phyloP scores from a whole-genome alignment of 2,113 vertebrate species.

The Rissa tridactyla region DNA sequence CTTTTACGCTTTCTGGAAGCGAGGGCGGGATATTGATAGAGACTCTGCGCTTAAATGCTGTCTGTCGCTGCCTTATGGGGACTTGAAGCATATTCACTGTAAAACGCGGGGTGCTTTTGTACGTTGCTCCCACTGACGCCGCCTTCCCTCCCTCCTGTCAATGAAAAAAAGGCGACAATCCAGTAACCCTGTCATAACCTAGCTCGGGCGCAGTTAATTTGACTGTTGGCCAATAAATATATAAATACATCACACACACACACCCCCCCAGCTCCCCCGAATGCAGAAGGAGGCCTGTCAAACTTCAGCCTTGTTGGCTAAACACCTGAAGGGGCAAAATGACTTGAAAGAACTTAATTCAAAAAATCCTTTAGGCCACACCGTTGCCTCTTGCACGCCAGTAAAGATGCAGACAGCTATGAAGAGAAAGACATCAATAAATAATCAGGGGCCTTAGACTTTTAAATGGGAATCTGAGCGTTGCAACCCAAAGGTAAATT shows the following conservation, averaged over 20 bases:
- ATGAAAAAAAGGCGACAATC: constrained; percentile 46
- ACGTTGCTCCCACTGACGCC: background rate
- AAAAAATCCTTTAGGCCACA: constrained; percentile 88
- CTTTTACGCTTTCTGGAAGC: background rate
- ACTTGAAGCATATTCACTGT: background rate
- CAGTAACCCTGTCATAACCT: background rate
- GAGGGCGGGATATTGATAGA: background rate
- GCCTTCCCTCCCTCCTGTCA: background rate
- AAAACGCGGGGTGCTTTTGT: constrained; percentile 8
- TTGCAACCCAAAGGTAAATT: constrained; percentile 87
- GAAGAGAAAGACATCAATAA: constrained; percentile 94
- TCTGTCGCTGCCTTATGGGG: background rate
- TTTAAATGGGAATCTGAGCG: constrained; percentile 93
- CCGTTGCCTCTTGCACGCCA: constrained; percentile 69
- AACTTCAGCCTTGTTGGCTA: constrained; percentile 36
- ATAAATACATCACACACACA: background rate
- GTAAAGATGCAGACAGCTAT: constrained; percentile 82
- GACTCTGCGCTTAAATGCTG: background rate
- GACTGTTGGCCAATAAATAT: constrained; percentile 24
- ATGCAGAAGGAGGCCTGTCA: constrained; percentile 24
- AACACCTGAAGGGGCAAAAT: constrained; percentile 73
- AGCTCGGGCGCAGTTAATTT: constrained; percentile 47
- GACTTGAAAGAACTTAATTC: constrained; percentile 84
- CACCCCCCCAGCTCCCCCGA: background rate
- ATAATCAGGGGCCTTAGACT: constrained; percentile 92